Conservation (phyloP, 2,888 invertebrate species). For the Aphodius sticticus region DNA sequence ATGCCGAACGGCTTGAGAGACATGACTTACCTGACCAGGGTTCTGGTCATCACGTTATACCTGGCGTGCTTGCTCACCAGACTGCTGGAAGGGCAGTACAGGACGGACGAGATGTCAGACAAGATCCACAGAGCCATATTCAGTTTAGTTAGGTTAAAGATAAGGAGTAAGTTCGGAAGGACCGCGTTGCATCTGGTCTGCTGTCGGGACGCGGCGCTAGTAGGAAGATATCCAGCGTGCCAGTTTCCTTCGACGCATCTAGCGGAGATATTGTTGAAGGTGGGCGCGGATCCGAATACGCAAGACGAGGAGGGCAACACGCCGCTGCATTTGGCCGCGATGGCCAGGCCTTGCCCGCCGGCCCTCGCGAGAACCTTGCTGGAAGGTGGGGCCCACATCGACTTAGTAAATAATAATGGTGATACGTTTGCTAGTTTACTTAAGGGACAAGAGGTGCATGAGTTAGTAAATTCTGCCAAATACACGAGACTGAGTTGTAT, state of each 20-base stretch:
- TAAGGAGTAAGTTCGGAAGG: slow-evolving; percentile 69
- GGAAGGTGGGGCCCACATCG: slow-evolving; percentile 84
- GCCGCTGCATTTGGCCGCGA: slow-evolving; percentile 85
- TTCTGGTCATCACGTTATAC: slow-evolving; percentile 86
- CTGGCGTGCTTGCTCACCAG: slow-evolving; percentile 80
- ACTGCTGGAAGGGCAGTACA: slow-evolving; percentile 61
- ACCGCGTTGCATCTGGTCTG: slow-evolving; percentile 85
- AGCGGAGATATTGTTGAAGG: slow-evolving; percentile 76
- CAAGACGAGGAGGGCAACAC: slow-evolving; percentile 86
- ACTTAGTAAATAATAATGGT: slow-evolving; percentile 79
- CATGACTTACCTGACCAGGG: slow-evolving; percentile 80
- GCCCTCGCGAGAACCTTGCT: slow-evolving; percentile 78
- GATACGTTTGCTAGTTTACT: slow-evolving; percentile 78
- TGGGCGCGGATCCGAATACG: slow-evolving; percentile 84
- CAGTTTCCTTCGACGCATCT: slow-evolving; percentile 75
- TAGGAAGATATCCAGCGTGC: slow-evolving; percentile 73
- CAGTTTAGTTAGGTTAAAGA: slow-evolving; percentile 77
- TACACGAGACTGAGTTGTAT: slow-evolving; percentile 86
- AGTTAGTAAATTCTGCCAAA: slow-evolving; percentile 78
- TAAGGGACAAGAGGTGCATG: slow-evolving; percentile 62
- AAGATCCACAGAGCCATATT: slow-evolving; percentile 79
- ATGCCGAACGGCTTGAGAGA: slow-evolving; percentile 74
- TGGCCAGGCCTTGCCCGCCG: slow-evolving; percentile 74
- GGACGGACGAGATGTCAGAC: slow-evolving; percentile 58
- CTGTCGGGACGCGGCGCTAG: slow-evolving; percentile 76